Evolutionary conservation across 2,113 vertebrate genomes (phyloP).

Genomic region (Tinamus guttatus): DNA sequence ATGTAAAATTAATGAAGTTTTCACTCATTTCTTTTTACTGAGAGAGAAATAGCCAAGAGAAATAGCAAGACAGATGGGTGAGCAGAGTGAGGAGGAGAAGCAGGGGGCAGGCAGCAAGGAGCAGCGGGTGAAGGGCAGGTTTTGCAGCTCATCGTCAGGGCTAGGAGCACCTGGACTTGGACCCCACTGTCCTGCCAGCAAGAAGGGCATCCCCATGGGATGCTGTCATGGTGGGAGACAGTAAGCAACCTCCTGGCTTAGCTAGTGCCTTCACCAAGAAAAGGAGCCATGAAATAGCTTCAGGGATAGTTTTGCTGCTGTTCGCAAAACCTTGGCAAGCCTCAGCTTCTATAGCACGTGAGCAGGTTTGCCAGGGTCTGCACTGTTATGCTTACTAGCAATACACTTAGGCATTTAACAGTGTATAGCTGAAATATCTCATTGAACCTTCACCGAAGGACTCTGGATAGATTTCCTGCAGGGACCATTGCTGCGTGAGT

Average conservation of each 20-base stretch:
- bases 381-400: background rate
- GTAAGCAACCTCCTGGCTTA: background rate
- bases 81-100: background rate
- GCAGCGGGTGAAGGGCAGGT: background rate
- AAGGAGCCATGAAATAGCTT: background rate
- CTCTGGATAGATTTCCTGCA: background rate
- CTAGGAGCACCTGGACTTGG: background rate
- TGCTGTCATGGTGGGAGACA: background rate
- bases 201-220: background rate
- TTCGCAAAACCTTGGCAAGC: background rate
- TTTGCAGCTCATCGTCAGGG: background rate
- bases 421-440: background rate
- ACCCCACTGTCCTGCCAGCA: background rate
- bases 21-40: background rate
- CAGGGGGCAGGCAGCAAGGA: background rate
- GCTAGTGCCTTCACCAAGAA: background rate
- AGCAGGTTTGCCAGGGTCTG: fast-evolving
- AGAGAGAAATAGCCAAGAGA: background rate
- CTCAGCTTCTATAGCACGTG: background rate
- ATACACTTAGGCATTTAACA: background rate
- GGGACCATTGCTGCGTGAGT: background rate
- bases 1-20: background rate
- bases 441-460: background rate
- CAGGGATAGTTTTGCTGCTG: background rate
- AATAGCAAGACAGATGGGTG: background rate